Evolutionary conservation across 2,113 vertebrate species (phyloP).

Genomic region (Rhinopomastus cyanomelas): DNA sequence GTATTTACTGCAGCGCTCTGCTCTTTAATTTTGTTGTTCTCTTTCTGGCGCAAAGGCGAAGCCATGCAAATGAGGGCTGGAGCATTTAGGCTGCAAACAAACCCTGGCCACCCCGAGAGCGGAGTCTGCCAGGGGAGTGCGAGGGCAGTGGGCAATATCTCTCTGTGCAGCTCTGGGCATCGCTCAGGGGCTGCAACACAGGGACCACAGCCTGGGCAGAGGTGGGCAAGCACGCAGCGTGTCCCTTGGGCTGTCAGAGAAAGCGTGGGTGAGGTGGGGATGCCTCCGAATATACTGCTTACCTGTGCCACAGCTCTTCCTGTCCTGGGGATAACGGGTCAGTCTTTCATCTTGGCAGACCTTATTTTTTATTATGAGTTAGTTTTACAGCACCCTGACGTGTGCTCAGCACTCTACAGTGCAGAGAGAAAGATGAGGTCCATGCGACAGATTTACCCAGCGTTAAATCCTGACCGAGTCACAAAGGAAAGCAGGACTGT

Average conservation of each 20-base stretch:
- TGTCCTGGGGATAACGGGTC: neutral
- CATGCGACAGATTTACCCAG: neutral
- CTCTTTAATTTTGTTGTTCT: constrained; percentile 23
- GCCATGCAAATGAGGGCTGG: neutral
- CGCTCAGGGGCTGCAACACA: neutral
- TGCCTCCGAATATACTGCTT: neutral
- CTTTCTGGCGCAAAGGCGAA: neutral
- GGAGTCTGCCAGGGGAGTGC: neutral
- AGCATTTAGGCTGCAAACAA: neutral
- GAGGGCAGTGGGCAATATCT: neutral
- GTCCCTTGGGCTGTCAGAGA: neutral
- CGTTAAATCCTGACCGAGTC: neutral
- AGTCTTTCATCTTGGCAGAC: constrained; percentile 9
- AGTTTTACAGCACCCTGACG: constrained; percentile 38
- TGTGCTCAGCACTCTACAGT: neutral
- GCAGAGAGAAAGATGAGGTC: constrained; percentile 2
- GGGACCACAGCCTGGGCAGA: neutral
- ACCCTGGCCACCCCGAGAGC: neutral
- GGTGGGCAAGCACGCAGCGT: neutral
- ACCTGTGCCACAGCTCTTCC: neutral
- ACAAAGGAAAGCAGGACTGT: neutral
- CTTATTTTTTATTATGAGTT: constrained; percentile 16
- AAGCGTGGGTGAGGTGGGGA: neutral
- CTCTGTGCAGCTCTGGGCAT: neutral
- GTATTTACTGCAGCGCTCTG: constrained; percentile 19